Evolutionary conservation across 2,113 vertebrate species (phyloP), one percentile per base, ranked within the genome.

Genomic region (Erythrolamprus reginae): DNA sequence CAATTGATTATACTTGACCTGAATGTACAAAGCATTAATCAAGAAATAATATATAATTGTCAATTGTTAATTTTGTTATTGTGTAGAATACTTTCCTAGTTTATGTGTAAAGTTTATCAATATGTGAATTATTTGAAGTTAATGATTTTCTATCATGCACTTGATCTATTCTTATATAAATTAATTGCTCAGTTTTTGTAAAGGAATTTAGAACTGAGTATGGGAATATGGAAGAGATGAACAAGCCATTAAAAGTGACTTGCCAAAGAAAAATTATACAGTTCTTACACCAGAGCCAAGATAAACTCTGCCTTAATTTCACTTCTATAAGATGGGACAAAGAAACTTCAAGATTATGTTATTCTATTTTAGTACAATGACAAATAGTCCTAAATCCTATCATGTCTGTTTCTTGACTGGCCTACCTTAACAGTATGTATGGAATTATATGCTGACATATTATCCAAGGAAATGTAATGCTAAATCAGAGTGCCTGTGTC

Each of bases 1-100:
- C 48, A 65, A 17, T 47, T 84, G 48, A 26, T 58, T 10, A 48
- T 33, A 84, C 50, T 50, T 50, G 10, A 85, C 7, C 50, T 92
- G 90, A n/a, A 19, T 0, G 45, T 82, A 48, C 86, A 91, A 93
- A 93, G 83, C 93, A 65, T 45, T 58, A 84, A 70, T 91, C 89
- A 93, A 92, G 91, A 94, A 87, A 65, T 86, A 65, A 28, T 0
- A 0, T 10, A 88, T 89, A 4, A 50, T 65, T 55, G 3, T 90
- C 84, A 84, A 61, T n/a, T 5, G 15, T 84, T 70, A 90, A 91
- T 84, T 56, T 51, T 85, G 45, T 6, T 50, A 13, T 61, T 58
- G 42, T 55, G 13, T 50, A 19, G 82, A 58, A 89, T 48, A 83
- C 7, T n/a, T 17, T 89, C 33, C 28, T 23, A 88, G 21, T 26